These are phyloP conservation scores for Crematogaster levior DNA, from an alignment of 2,888 invertebrate species.

Conservation along the genomic window DNA sequence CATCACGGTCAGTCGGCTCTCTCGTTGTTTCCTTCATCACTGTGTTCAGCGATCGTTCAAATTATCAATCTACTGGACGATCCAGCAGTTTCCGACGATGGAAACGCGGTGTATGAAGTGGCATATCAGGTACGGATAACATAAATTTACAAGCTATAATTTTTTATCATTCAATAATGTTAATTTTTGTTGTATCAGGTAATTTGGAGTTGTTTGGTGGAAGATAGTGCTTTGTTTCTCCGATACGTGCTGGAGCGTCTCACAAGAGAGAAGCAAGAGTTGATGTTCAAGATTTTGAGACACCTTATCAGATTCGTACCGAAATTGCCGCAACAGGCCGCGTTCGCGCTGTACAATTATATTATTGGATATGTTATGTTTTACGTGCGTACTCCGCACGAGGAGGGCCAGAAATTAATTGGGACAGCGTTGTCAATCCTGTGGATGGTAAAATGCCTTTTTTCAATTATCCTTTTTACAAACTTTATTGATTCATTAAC, in stretches of 20 bases:
- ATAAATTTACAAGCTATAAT: not conserved
- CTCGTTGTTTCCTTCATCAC: conserved; percentile 97
- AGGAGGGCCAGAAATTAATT: conserved; percentile 97
- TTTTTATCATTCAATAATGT: conserved; percentile 1
- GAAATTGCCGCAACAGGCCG: conserved; percentile 97
- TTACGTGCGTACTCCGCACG: conserved; percentile 98
- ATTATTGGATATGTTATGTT: conserved; percentile 99
- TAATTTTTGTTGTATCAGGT: conserved; percentile 87
- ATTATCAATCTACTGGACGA: conserved; percentile 98
- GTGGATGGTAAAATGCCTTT: conserved; percentile 92
- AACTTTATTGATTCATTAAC: not conserved
- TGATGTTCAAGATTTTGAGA: conserved; percentile 96
- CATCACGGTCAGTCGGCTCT: conserved; percentile 97
- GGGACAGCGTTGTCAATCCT: conserved; percentile 97
- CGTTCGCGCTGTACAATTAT: conserved; percentile 99
- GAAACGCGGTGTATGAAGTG: conserved; percentile 98
- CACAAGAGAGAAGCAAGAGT: conserved; percentile 96
- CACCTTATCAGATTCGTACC: conserved; percentile 97
- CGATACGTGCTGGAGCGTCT: conserved; percentile 98
- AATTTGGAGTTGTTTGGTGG: conserved; percentile 99
- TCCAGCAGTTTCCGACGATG: conserved; percentile 97
- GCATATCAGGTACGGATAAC: conserved; percentile 92
- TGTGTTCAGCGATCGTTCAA: conserved; percentile 98
- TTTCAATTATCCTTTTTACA: not conserved
- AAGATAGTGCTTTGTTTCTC: conserved; percentile 98